Evolutionary conservation across 1,140 invertebrate species (phyloP).

Genomic region (Cotesia glomerata): DNA sequence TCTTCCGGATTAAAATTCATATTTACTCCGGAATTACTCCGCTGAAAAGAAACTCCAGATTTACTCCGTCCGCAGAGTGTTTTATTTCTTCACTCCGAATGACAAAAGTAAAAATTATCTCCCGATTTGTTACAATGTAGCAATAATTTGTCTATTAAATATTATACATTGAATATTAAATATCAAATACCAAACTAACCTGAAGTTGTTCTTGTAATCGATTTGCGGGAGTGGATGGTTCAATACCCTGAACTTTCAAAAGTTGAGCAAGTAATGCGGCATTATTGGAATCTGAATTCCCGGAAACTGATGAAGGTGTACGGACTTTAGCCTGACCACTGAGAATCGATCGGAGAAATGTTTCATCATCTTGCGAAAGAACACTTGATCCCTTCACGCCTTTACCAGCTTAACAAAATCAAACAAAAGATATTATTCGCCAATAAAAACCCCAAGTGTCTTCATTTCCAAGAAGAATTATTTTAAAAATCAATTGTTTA

Average conservation of each 20-base stretch:
- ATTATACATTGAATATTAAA: constrained; percentile 23
- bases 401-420: background rate
- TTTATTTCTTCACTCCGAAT: too few relatives aligned
- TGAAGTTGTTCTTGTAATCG: constrained; percentile 64
- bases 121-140: constrained; percentile 3
- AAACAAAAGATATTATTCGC: background rate
- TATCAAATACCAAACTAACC: constrained; percentile 45
- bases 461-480: background rate
- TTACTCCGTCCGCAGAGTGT: too few relatives aligned
- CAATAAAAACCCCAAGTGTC: background rate
- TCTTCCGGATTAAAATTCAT: too few relatives aligned
- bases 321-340: constrained; percentile 36
- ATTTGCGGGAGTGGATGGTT: constrained; percentile 68
- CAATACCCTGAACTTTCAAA: constrained; percentile 72
- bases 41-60: too few relatives aligned
- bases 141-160: background rate
- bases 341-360: constrained; percentile 50
- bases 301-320: constrained; percentile 12
- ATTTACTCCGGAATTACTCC: too few relatives aligned
- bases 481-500: background rate
- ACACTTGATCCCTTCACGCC: background rate
- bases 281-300: constrained; percentile 54
- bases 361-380: constrained; percentile 46
- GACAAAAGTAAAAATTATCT: too few relatives aligned
- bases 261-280: constrained; percentile 72